These are phyloP conservation scores for Platypus cylindrus DNA, from an alignment of 2,888 invertebrate genomes.

Conservation along the genomic window DNA sequence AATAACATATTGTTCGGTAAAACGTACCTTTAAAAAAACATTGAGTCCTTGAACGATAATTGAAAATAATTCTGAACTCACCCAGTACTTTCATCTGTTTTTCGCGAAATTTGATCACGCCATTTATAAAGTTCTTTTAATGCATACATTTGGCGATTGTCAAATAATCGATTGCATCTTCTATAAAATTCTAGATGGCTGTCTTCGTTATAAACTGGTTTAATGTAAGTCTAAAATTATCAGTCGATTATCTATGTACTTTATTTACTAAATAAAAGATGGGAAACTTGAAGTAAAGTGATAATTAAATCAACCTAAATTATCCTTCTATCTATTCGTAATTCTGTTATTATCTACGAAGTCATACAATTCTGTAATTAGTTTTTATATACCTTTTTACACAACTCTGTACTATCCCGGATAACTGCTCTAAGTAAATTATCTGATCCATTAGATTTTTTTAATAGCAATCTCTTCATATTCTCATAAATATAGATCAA, in stretches of 20 bases:
- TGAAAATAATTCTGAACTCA: slow-evolving; percentile 29
- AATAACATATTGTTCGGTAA: slow-evolving; percentile 94
- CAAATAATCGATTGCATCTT: slow-evolving; percentile 68
- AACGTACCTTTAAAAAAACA: slow-evolving; percentile 54
- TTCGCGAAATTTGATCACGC: slow-evolving; percentile 74
- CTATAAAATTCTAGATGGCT: slow-evolving; percentile 65
- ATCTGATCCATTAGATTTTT: slow-evolving; percentile 43
- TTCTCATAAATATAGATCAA: slow-evolving; percentile 78
- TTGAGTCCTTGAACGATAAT: not conserved
- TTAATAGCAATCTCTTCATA: slow-evolving; percentile 61
- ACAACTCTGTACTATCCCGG: slow-evolving; percentile 60
- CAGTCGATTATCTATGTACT: no score
- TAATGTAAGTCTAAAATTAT: slow-evolving; percentile 59
- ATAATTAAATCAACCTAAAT: no score
- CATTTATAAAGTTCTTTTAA: slow-evolving; percentile 71
- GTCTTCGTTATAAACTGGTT: slow-evolving; percentile 54
- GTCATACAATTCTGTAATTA: no score
- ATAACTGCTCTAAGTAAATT: slow-evolving; percentile 59
- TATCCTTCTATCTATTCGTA: not conserved
- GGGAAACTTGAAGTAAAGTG: no score
- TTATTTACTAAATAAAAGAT: no score
- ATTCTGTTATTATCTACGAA: no score
- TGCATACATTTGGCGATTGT: slow-evolving; percentile 73
- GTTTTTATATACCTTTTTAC: slow-evolving; percentile 50
- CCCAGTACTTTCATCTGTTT: slow-evolving; percentile 83